Base-by-base conservation (phyloP, 1,140 invertebrate species). In the Drosophila simulans region DNA sequence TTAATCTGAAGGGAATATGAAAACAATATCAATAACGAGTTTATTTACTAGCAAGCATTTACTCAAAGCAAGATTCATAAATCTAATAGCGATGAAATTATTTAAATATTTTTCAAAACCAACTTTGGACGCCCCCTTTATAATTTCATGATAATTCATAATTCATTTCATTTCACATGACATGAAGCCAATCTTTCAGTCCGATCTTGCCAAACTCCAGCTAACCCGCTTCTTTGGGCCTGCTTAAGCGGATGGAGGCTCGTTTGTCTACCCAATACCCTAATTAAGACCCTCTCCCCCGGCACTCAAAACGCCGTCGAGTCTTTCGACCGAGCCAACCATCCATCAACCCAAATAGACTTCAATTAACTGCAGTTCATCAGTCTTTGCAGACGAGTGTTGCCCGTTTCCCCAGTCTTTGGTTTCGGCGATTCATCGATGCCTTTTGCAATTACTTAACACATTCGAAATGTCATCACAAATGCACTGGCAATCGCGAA, bases 401-500 rank as follows among this genome's bases (percentile, higher is more conserved):
- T 5, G 48, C n/a, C 20, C 40, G 22, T 17, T 53, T 11, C 22
- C 39, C 35, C 55, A 40, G 64, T 42, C 48, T 53, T 45, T 48
- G 55, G 62, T 46, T 53, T 34, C 48, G 49, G n/a, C 64, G 53
- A 70, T 49, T 72, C 56, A 72, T 72, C 68, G 68, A 46, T 64
- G 77, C 52, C 49, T 53, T 48, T 59, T 57, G 73, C 68, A 78
- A 70, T 83, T 71, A 80, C 58, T 80, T 66, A 80, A 59, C 60
- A 35, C 35, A 63, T 49, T 63, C 54, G 53, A 57, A 48, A 40
- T 66, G 45, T 60, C 57, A 72, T 81, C 60, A 60, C 57, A 72
- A 59, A 43, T 46, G 69, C 69, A 83, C 42, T 51, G 62, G 49
- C 60, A 68, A 53, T 43, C 27, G 58, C 48, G 58, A 35, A 22